Evolutionary conservation across 2,113 vertebrate species (phyloP).

Genomic region (Scophthalmus maximus): DNA sequence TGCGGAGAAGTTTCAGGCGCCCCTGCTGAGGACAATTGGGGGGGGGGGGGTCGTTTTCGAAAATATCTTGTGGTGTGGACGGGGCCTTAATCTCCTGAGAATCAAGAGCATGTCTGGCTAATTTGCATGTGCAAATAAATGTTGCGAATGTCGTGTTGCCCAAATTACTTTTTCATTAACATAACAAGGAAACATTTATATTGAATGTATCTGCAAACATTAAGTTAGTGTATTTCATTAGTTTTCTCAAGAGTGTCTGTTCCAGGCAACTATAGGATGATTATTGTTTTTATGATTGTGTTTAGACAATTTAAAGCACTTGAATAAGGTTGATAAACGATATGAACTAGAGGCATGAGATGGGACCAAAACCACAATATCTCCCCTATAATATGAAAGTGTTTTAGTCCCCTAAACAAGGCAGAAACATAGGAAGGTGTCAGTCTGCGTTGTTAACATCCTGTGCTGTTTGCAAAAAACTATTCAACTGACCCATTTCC

Average conservation of each 20-base stretch:
- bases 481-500: background rate
- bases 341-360: background rate
- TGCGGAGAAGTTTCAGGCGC: too few relatives aligned
- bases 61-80: too few relatives aligned
- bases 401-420: background rate
- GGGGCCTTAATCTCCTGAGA: background rate
- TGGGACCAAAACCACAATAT: background rate
- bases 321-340: background rate
- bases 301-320: background rate
- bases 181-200: slow-evolving; percentile 2
- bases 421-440: background rate
- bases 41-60: too few relatives aligned
- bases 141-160: background rate
- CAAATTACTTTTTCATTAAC: background rate
- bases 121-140: background rate
- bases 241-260: background rate
- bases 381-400: background rate
- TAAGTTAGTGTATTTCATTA: background rate
- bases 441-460: background rate
- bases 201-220: background rate
- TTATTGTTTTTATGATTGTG: background rate
- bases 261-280: background rate
- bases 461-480: background rate
- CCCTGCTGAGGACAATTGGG: too few relatives aligned
- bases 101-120: background rate